A percentile compares a stretch with the other conserved stretches of the same genome.
Conservation (phyloP, 2,888 invertebrate genomes). For the Xanthia togata region DNA sequence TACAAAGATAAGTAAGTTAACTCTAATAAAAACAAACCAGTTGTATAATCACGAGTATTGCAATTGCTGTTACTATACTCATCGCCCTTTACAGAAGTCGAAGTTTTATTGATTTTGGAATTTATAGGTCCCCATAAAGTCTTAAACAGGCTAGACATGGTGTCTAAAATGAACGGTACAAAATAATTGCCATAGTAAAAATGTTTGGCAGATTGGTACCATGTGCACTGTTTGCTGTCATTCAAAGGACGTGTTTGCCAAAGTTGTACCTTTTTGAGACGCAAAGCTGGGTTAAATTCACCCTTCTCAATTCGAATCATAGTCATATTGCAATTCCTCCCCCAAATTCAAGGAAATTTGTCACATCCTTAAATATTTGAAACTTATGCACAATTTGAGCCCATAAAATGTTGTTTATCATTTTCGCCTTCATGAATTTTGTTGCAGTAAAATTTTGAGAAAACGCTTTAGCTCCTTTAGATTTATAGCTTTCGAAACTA, state of each 20-base stretch:
- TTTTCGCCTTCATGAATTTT: conserved; percentile 53
- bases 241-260: neutral
- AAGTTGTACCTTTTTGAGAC: neutral
- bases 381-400: conserved; percentile 26
- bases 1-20: too few relatives aligned
- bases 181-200: neutral
- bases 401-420: conserved; percentile 51
- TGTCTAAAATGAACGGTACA: neutral
- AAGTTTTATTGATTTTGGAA: neutral
- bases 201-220: neutral
- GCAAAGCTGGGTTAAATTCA: neutral
- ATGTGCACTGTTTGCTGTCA: neutral
- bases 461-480: conserved; percentile 29
- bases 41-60: neutral
- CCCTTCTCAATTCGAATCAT: neutral
- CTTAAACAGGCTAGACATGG: too few relatives aligned
- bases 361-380: conserved; percentile 27
- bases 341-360: conserved; percentile 15
- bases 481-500: conserved; percentile 51
- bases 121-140: neutral
- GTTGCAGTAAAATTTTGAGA: conserved; percentile 52
- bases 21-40: too few relatives aligned
- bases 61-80: neutral
- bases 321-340: neutral
- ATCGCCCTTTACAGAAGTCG: neutral